Evolutionary conservation across 2,113 vertebrate genomes (phyloP).

Genomic region (Anhinga anhinga): DNA sequence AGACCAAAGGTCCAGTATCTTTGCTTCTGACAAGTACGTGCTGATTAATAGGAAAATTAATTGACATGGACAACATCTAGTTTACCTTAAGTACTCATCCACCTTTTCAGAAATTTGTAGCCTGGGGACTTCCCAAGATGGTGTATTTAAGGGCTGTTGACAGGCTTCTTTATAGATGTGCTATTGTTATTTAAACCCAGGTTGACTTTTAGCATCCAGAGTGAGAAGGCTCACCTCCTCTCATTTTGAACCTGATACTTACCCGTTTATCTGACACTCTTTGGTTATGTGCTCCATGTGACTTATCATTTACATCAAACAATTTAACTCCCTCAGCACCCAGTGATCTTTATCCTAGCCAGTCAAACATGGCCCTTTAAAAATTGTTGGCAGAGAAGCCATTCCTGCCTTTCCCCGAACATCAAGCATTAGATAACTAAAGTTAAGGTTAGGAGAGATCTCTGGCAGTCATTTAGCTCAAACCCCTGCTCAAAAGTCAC

Average conservation of each 20-base stretch:
- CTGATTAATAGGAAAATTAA: neutral
- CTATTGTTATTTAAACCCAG: neutral
- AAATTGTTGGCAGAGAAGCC: neutral
- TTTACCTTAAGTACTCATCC: neutral
- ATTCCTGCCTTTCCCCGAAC: neutral
- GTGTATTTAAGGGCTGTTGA: neutral
- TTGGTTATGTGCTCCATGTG: neutral
- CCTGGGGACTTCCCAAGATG: neutral
- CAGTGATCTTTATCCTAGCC: neutral
- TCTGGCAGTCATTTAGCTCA: neutral
- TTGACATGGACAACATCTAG: neutral
- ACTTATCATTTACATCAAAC: neutral
- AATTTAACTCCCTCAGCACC: neutral
- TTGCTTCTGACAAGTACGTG: neutral
- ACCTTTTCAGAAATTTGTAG: neutral
- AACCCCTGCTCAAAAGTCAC: neutral
- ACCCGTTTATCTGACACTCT: neutral
- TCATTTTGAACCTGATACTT: neutral
- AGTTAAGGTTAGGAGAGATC: neutral
- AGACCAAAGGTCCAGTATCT: neutral
- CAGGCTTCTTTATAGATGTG: neutral
- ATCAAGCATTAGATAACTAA: neutral
- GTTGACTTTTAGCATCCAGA: neutral
- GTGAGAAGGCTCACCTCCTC: neutral
- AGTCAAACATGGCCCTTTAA: neutral